Conservation (phyloP, 2,888 invertebrate species). For the Plemyria rubiginata region DNA sequence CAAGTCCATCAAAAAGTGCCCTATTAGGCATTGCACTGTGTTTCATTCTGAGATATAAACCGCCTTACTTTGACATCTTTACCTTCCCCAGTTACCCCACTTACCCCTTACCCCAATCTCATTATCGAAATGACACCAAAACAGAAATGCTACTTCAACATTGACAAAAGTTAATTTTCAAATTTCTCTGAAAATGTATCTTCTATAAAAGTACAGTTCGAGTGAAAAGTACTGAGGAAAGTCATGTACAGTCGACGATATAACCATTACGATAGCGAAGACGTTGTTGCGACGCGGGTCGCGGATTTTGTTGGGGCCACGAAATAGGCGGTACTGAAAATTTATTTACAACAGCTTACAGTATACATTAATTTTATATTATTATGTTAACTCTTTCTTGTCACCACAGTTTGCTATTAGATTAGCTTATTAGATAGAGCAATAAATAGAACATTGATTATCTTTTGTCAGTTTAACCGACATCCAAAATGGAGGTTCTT, state of each 20-base stretch:
- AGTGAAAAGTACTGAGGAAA: conserved; percentile 44
- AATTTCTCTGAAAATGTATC: conserved; percentile 48
- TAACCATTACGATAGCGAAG: conserved; percentile 70
- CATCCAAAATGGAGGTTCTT: too few relatives aligned
- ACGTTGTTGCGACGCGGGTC: conserved; percentile 57
- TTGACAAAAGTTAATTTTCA: conserved; percentile 46
- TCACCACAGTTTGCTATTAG: too few relatives aligned
- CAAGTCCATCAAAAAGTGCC: too few relatives aligned
- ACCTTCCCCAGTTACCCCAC: conserved; percentile 2
- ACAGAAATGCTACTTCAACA: conserved; percentile 50
- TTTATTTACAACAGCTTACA: neutral
- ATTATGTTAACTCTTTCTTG: too few relatives aligned
- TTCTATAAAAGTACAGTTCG: conserved; percentile 49
- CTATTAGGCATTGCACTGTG: too few relatives aligned
- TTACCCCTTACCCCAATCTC: conserved; percentile 11
- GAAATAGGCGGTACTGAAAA: conserved; percentile 22
- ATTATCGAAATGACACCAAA: conserved; percentile 52
- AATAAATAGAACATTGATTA: too few relatives aligned
- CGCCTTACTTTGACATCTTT: neutral
- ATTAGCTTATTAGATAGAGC: too few relatives aligned
- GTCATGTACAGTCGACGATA: conserved; percentile 60
- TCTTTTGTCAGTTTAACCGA: too few relatives aligned
- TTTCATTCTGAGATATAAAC: too few relatives aligned
- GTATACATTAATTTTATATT: too few relatives aligned
- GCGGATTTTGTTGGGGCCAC: conserved; percentile 53